phyloP scores from a whole-genome alignment of 2,888 invertebrate genomes.

The Cheilosia pagana region DNA sequence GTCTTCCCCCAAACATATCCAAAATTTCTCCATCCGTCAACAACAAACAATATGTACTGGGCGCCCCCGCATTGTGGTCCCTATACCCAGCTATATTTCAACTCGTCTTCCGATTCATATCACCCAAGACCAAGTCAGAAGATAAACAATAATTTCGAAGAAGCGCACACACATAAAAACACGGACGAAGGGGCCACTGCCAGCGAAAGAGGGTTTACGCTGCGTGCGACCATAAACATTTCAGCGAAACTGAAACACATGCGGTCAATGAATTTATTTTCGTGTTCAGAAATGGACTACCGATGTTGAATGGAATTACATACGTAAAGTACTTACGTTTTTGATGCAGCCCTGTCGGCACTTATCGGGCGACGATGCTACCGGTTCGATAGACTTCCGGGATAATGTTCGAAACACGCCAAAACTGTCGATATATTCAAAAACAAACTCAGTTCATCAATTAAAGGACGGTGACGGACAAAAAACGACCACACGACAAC shows the following conservation, averaged over 20 bases:
- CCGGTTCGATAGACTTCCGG: slow-evolving; percentile 36
- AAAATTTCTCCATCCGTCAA: background rate
- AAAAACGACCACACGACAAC: slow-evolving; percentile 12
- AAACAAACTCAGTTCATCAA: slow-evolving; percentile 56
- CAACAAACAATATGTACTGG: background rate
- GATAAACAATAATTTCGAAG: slow-evolving; percentile 6
- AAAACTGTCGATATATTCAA: slow-evolving; percentile 21
- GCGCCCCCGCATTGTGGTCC: no score
- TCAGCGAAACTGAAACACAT: slow-evolving; percentile 21
- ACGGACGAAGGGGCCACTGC: background rate
- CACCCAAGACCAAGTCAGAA: background rate
- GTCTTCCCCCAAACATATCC: background rate
- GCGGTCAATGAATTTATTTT: slow-evolving; percentile 17
- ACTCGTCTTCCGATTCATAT: slow-evolving; percentile 1
- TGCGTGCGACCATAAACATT: background rate
- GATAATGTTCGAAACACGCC: slow-evolving; percentile 11
- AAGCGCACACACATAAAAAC: background rate
- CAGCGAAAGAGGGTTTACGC: background rate
- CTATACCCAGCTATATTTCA: background rate
- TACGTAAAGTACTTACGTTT: slow-evolving; percentile 30
- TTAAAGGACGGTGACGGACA: slow-evolving; percentile 34
- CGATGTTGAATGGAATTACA: background rate
- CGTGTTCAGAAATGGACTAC: background rate
- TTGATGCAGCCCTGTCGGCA: slow-evolving; percentile 3
- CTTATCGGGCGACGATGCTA: slow-evolving; percentile 33